These are phyloP conservation scores for Cercopithecus mona DNA, from an alignment of 2,113 vertebrate species.

Conservation along the genomic window DNA sequence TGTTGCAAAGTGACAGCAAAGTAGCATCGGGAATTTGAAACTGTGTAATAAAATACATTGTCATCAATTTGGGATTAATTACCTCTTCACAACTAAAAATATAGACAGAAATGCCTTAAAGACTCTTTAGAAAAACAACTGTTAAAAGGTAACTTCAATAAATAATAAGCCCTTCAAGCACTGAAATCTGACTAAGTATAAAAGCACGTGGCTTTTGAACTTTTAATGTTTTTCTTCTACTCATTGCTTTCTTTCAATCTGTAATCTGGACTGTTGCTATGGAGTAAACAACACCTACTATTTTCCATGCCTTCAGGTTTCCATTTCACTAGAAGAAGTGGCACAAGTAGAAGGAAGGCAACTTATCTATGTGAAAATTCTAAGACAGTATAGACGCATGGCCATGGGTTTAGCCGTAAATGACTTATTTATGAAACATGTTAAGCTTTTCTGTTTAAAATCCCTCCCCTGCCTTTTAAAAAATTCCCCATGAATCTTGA, in stretches of 20 bases:
- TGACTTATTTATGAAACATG: neutral
- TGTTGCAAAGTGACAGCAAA: neutral
- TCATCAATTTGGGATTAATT: neutral
- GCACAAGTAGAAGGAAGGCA: neutral
- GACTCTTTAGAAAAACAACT: neutral
- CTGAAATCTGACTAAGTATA: neutral
- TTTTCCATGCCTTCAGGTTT: neutral
- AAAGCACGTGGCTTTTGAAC: neutral
- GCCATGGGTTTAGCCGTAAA: neutral
- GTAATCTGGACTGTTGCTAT: neutral
- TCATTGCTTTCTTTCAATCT: neutral
- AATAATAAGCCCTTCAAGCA: neutral
- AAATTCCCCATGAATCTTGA: neutral
- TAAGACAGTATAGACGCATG: neutral
- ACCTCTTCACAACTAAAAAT: neutral
- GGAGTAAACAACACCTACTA: neutral
- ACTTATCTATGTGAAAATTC: neutral
- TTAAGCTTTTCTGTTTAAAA: neutral
- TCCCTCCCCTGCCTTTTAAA: fast-evolving
- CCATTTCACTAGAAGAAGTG: neutral
- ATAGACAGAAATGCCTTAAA: neutral
- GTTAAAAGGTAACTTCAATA: neutral
- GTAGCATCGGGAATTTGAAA: neutral
- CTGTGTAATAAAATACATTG: too few species aligned
- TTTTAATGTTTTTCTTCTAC: neutral